Conservation (phyloP, 2,113 vertebrate genomes). For the Chascanopsetta lugubris region DNA sequence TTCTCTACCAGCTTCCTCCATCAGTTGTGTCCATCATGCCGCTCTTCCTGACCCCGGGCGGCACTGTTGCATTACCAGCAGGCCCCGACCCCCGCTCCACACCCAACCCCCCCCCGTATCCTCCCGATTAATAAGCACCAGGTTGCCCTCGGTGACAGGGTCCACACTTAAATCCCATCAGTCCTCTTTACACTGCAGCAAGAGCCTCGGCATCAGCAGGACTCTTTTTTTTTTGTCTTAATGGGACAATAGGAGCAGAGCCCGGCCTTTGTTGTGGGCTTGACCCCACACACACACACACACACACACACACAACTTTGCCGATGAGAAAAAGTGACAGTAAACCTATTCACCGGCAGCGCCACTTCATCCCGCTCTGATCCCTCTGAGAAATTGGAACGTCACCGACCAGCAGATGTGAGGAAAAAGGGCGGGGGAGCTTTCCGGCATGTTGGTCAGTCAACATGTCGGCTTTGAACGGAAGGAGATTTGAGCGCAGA, state of each 20-base stretch:
- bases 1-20: slow-evolving; percentile 87
- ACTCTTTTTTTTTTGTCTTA: slow-evolving; percentile 70
- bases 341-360: slow-evolving; percentile 64
- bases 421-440: neutral
- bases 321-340: slow-evolving; percentile 71
- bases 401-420: slow-evolving; percentile 45
- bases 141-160: slow-evolving; percentile 78
- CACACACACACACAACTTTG: slow-evolving; percentile 59
- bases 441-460: too few relatives aligned
- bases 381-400: slow-evolving; percentile 46
- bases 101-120: slow-evolving; percentile 34
- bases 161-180: slow-evolving; percentile 76
- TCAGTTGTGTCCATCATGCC: slow-evolving; percentile 92
- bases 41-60: slow-evolving; percentile 89
- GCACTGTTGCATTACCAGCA: slow-evolving; percentile 84
- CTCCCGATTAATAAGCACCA: slow-evolving; percentile 73
- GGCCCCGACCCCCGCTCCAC: slow-evolving; percentile 49
- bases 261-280: slow-evolving; percentile 61
- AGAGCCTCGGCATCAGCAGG: slow-evolving; percentile 65
- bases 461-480: too few relatives aligned
- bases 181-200: slow-evolving; percentile 57
- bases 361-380: slow-evolving; percentile 56
- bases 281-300: too few relatives aligned
- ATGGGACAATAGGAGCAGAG: slow-evolving; percentile 62
- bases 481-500: too few relatives aligned